A percentile compares a stretch with the other conserved stretches of the same genome.
Evolutionary conservation across 2,113 vertebrate species (phyloP).

Genomic region (Galemys pyrenaicus): DNA sequence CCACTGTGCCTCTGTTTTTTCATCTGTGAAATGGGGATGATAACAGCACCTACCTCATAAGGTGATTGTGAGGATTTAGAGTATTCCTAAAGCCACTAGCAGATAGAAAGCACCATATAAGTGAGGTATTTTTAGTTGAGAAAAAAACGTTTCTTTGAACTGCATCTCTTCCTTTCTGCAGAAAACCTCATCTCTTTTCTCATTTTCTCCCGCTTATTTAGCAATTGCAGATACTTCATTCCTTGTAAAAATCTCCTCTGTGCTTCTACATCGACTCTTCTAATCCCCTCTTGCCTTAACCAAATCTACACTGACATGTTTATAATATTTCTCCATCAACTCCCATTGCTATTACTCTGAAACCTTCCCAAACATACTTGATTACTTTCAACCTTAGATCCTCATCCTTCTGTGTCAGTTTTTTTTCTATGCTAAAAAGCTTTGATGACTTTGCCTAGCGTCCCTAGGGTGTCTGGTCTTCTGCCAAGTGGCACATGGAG

Average conservation of each 20-base stretch:
- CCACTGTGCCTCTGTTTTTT: neutral
- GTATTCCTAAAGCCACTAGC: neutral
- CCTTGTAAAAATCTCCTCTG: neutral
- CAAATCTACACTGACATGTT: neutral
- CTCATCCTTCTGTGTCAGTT: neutral
- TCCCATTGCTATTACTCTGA: neutral
- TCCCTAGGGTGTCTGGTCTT: neutral
- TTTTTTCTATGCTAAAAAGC: neutral
- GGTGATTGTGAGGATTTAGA: neutral
- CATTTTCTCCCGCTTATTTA: conserved; percentile 6
- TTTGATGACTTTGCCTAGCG: neutral
- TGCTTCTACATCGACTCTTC: neutral
- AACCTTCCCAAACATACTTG: neutral
- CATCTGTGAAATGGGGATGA: neutral
- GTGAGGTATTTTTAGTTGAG: neutral
- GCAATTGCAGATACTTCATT: neutral
- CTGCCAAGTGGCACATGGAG: neutral
- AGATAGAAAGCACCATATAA: neutral
- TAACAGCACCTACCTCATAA: neutral
- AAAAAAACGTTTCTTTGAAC: conserved; percentile 1
- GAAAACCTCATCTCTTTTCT: conserved; percentile 27
- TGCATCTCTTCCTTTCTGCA: conserved; percentile 36
- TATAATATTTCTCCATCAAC: neutral
- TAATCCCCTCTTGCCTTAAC: neutral
- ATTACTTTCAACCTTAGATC: neutral